phyloP scores from a whole-genome alignment of 2,797 vertebrate genomes.

The Anisognathus igniventris region DNA sequence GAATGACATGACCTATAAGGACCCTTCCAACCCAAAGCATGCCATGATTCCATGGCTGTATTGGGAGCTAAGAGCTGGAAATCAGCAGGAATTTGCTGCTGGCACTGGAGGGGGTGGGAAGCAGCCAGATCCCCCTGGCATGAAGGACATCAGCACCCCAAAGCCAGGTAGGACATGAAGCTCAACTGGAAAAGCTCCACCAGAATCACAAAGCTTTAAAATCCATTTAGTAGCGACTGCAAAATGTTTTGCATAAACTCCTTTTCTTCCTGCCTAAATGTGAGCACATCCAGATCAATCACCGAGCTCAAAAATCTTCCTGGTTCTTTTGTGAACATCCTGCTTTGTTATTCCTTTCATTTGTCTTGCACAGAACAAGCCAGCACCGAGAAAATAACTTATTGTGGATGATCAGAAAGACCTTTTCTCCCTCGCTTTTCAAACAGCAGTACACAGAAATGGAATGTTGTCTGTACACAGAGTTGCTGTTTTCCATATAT shows the following conservation, averaged over 20 bases:
- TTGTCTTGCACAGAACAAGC: neutral
- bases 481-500: neutral
- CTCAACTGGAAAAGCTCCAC: neutral
- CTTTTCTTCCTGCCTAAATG: neutral
- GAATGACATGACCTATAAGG: neutral
- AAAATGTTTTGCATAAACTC: neutral
- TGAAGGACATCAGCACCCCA: rapidly evolving
- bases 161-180: rapidly evolving
- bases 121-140: neutral
- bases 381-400: neutral
- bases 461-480: neutral
- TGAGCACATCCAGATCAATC: neutral
- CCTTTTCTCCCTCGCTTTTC: neutral
- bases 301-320: neutral
- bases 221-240: neutral
- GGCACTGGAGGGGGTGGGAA: neutral
- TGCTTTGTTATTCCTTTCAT: neutral
- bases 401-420: neutral
- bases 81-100: neutral
- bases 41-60: rapidly evolving
- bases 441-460: neutral
- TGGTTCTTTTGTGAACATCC: neutral
- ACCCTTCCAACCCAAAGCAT: neutral
- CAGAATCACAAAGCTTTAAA: neutral
- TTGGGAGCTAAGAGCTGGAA: neutral